phyloP scores from a whole-genome alignment of 2,113 vertebrate species.

The Cyprinodon tularosa region DNA sequence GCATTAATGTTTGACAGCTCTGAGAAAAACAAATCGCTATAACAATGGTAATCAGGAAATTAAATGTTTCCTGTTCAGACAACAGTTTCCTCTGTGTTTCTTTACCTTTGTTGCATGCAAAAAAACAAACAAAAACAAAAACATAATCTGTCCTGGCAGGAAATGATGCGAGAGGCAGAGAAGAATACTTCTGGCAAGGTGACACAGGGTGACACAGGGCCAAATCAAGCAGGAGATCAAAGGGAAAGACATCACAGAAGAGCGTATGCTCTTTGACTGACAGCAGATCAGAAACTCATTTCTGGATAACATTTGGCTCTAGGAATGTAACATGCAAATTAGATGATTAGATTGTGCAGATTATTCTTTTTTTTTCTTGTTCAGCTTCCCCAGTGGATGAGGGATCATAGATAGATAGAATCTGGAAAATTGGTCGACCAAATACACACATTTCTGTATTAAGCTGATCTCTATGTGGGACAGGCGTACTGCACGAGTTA shows the following conservation, averaged over 20 bases:
- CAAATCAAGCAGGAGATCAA: conserved; percentile 18
- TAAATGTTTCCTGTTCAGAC: background rate
- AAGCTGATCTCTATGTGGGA: background rate
- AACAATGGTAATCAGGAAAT: background rate
- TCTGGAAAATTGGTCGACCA: background rate
- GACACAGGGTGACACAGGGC: background rate
- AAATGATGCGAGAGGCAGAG: background rate
- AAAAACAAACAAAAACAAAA: background rate
- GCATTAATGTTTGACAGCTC: too few relatives aligned
- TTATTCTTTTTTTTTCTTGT: background rate
- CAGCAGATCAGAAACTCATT: conserved; percentile 20
- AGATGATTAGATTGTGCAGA: conserved; percentile 1
- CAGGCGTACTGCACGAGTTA: background rate
- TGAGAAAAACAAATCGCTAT: too few relatives aligned
- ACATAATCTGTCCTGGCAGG: background rate
- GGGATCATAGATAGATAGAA: background rate
- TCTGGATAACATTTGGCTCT: background rate
- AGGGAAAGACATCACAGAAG: conserved; percentile 2
- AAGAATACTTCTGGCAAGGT: background rate
- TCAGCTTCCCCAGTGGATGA: background rate
- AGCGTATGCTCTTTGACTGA: conserved; percentile 16
- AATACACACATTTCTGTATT: background rate
- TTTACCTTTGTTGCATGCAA: background rate
- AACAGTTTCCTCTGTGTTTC: background rate
- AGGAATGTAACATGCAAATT: conserved; percentile 9